phyloP scores from a whole-genome alignment of 2,113 vertebrate genomes.

The Hippocampus comes region DNA sequence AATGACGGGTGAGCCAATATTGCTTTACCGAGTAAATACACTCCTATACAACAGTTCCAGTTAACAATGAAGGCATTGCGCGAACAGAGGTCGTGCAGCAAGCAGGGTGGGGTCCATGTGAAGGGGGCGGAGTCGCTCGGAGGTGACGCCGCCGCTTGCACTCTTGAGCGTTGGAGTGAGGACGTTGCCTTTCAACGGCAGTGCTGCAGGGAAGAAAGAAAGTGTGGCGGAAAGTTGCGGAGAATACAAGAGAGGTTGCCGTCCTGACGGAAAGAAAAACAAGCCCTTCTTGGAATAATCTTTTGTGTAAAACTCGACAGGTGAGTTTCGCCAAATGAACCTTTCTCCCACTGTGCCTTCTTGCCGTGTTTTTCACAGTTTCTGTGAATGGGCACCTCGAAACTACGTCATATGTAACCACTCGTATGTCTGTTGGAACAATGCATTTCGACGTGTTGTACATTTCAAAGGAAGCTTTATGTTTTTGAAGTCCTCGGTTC shows the following conservation, averaged over 20 bases:
- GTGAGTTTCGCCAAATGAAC: conserved; percentile 24
- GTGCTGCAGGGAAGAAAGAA: background rate
- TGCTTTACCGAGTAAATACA: background rate
- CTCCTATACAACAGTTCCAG: background rate
- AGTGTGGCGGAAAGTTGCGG: conserved; percentile 12
- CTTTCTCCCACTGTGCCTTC: background rate
- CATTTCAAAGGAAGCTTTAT: background rate
- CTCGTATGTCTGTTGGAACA: background rate
- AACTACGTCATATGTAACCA: background rate
- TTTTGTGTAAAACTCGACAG: conserved; percentile 29
- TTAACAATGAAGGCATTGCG: background rate
- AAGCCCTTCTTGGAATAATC: conserved; percentile 23
- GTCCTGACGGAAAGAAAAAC: background rate
- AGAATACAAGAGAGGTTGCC: conserved; percentile 5
- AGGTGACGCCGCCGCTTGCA: conserved; percentile 57
- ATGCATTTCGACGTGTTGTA: background rate
- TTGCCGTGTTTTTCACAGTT: background rate
- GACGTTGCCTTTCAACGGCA: conserved; percentile 9
- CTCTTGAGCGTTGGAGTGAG: conserved; percentile 39
- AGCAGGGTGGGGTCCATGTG: conserved; percentile 55
- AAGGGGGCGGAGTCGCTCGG: conserved; percentile 50
- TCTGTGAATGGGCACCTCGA: no score
- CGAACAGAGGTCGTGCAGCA: background rate
- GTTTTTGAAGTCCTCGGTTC: conserved; percentile 2
- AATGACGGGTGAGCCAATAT: background rate